These are phyloP conservation scores for Australoheros scitulus DNA, from an alignment of 2,113 vertebrate genomes.

Conservation along the genomic window DNA sequence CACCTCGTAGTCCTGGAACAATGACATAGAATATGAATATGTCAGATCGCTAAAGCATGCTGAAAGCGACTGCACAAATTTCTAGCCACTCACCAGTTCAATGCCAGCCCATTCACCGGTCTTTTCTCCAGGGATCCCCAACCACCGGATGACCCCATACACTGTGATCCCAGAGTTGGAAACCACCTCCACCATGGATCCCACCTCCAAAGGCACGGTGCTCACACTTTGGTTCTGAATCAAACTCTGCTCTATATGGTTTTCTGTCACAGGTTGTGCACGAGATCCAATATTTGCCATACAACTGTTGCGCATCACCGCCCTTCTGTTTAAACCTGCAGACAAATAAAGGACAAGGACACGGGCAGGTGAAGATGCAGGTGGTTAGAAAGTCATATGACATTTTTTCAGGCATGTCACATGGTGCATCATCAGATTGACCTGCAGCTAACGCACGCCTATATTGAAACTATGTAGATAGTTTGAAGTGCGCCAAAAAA, in stretches of 20 bases:
- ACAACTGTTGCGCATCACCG: constrained; percentile 56
- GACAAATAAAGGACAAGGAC: not conserved
- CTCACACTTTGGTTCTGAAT: not conserved
- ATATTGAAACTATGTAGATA: constrained; percentile 43
- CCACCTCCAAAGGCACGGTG: constrained; percentile 67
- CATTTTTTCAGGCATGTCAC: constrained; percentile 30
- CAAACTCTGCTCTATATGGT: not conserved
- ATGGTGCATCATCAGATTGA: constrained; percentile 27
- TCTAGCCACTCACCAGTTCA: constrained; percentile 73
- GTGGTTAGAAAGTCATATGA: constrained; percentile 26
- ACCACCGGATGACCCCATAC: constrained; percentile 80
- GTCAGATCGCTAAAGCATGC: not conserved
- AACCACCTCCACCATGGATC: constrained; percentile 78
- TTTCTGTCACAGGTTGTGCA: not conserved
- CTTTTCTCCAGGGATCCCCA: constrained; percentile 71
- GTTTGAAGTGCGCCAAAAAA: constrained; percentile 3
- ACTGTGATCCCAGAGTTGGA: constrained; percentile 65
- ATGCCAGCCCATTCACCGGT: constrained; percentile 73
- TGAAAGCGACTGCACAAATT: not conserved
- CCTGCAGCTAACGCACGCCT: constrained; percentile 17
- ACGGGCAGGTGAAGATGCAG: not conserved
- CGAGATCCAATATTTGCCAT: constrained; percentile 45
- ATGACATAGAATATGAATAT: not conserved
- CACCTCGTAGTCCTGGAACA: constrained; percentile 74
- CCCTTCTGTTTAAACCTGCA: constrained; percentile 60